Base-by-base conservation (phyloP, 1,140 invertebrate species). In the Leptinotarsa undecemlineata region DNA sequence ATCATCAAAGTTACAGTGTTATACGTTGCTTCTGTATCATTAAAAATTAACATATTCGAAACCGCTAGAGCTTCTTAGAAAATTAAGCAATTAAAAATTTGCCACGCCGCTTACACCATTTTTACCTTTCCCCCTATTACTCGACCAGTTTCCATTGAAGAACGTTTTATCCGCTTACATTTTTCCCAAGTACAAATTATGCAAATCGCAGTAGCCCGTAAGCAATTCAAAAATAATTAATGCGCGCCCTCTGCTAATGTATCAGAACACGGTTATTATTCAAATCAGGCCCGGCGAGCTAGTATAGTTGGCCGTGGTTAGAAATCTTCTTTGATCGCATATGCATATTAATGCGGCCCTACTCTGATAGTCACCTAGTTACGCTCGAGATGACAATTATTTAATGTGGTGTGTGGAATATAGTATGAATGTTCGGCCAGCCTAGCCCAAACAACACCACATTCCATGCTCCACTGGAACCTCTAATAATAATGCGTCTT, bases 11-110 rank as follows among this genome's bases (percentile, higher is more conserved):
- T 11, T 42, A 42, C 33, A 11, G 8, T 42, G 33, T 42, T 11
- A 42, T 15, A 14, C 3, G 0, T 57, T 57, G 4, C 51, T 57
- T 57, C n/a, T 68, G 11, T 47, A 68, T 42, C 6, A 68, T 68
- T 68, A 68, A 68, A 47, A 68, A 68, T 68, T 68, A 8, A 47
- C 19, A 68, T 68, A 68, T 68, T 68, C 42, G 15, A 68, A 42
- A 11, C 42, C 23, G 33, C n/a, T 26, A 42, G 33, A 68, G 42
- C 42, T 68, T 68, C n/a, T 33, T 47, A 47, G 66, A n/a, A 71
- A 71, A 71, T 71, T 47, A 71, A 71, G 69, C 69, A 57, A 71
- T 71, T 71, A 71, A 60, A 61, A 60, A 71, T 71, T 71, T 51
- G 33, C 26, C 69, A 26, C 69, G 69, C 21, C 51, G 14, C 60